Evolutionary conservation across 2,888 invertebrate species (phyloP).

Genomic region (Lasioglossum morio): DNA sequence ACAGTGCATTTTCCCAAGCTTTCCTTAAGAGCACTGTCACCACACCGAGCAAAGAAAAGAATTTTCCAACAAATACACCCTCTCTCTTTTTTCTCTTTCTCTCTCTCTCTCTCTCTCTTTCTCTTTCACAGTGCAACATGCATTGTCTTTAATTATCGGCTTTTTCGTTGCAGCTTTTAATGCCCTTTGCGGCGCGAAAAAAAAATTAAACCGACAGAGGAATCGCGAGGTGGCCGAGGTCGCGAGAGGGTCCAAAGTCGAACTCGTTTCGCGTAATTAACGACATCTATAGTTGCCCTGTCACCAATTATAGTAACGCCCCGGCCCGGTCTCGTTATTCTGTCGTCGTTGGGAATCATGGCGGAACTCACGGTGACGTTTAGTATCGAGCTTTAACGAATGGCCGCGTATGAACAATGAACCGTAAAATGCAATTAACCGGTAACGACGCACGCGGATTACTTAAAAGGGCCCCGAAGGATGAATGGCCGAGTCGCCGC

Average conservation of each 20-base stretch:
- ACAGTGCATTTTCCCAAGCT: background rate
- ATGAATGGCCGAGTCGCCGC: background rate
- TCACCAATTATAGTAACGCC: slow-evolving; percentile 53
- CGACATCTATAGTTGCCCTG: slow-evolving; percentile 53
- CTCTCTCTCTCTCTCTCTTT: background rate
- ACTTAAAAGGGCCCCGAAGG: slow-evolving; percentile 2
- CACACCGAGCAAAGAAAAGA: background rate
- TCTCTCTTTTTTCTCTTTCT: background rate
- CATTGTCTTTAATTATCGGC: slow-evolving; percentile 27
- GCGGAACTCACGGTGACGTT: background rate
- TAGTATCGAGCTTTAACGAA: slow-evolving; percentile 52
- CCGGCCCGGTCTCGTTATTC: slow-evolving; percentile 53
- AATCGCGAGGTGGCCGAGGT: slow-evolving; percentile 34
- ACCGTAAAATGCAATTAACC: slow-evolving; percentile 61
- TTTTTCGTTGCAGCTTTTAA: background rate
- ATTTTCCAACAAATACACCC: background rate
- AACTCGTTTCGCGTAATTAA: slow-evolving; percentile 50
- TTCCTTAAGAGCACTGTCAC: background rate
- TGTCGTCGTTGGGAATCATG: slow-evolving; percentile 35
- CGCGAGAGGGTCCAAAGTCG: background rate
- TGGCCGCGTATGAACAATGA: slow-evolving; percentile 51
- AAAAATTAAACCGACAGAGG: slow-evolving; percentile 20
- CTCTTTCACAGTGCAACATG: background rate
- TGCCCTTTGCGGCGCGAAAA: background rate
- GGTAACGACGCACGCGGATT: slow-evolving; percentile 44